Conservation (phyloP, 2,113 vertebrate genomes). For the Larimichthys crocea region DNA sequence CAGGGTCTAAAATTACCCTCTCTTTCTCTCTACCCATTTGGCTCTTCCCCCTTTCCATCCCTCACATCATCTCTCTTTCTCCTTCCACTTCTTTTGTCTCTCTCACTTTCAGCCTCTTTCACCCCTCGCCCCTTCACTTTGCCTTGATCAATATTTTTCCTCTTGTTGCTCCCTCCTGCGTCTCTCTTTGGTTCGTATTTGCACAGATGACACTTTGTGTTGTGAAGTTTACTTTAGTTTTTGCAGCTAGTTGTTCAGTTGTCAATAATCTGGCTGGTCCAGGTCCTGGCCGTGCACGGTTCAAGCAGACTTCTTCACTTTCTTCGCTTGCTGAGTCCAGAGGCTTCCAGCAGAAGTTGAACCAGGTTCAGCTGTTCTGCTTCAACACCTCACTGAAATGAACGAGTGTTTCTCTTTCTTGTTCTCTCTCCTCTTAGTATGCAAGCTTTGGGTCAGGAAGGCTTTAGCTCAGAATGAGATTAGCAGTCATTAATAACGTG, state of each 20-base stretch:
- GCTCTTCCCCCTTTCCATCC: neutral
- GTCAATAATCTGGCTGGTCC: neutral
- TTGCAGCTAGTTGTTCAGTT: neutral
- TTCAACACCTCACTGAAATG: neutral
- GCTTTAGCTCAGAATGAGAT: neutral
- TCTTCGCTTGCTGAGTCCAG: neutral
- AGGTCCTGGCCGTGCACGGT: neutral
- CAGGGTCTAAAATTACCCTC: slow-evolving; percentile 21
- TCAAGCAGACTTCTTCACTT: neutral
- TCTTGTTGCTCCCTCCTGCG: neutral
- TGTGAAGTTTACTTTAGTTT: neutral
- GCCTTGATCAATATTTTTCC: neutral
- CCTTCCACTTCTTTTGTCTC: neutral
- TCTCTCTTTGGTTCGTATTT: neutral
- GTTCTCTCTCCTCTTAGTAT: neutral
- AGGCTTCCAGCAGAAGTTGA: neutral
- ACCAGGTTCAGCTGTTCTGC: neutral
- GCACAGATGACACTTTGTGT: neutral
- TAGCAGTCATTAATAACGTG: neutral
- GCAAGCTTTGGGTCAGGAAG: neutral
- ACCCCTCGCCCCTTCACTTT: neutral
- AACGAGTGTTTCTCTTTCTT: neutral
- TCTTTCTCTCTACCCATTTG: neutral
- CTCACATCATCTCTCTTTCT: slow-evolving; percentile 13
- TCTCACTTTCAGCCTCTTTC: neutral